Evolutionary conservation across 2,113 vertebrate genomes (phyloP).

Genomic region (Empidonax alnorum): DNA sequence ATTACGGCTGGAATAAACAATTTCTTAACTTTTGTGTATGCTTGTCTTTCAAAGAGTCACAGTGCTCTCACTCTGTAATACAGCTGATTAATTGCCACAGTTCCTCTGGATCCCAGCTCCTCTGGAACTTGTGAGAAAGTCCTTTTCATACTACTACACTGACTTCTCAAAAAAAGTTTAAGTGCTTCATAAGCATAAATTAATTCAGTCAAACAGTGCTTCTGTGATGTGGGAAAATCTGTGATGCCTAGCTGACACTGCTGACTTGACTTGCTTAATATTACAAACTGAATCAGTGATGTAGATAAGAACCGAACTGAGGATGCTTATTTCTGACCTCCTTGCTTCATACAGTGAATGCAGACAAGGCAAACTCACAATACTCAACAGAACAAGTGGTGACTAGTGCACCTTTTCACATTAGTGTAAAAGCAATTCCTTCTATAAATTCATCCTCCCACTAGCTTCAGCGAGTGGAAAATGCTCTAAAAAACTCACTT

Average conservation of each 20-base stretch:
- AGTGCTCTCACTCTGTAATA: neutral
- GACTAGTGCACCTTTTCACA: neutral
- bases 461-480: neutral
- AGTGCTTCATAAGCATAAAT: conserved; percentile 58
- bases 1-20: conserved; percentile 64
- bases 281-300: neutral
- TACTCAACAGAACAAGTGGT: neutral
- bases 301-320: neutral
- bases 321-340: neutral
- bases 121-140: conserved; percentile 3
- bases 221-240: conserved; percentile 56
- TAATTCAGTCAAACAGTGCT: conserved; percentile 20
- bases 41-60: conserved; percentile 45
- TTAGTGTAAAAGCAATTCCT: neutral
- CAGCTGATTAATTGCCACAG: neutral
- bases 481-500: rapidly evolving
- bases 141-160: neutral
- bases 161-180: neutral
- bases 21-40: conserved; percentile 63
- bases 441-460: neutral
- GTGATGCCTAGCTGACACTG: conserved; percentile 4
- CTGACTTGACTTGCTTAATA: conserved; percentile 10
- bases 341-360: neutral
- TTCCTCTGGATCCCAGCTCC: neutral
- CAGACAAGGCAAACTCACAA: neutral